These are phyloP conservation scores for Enteromius paludinosus DNA, from an alignment of 2,797 vertebrate species.

Conservation along the genomic window DNA sequence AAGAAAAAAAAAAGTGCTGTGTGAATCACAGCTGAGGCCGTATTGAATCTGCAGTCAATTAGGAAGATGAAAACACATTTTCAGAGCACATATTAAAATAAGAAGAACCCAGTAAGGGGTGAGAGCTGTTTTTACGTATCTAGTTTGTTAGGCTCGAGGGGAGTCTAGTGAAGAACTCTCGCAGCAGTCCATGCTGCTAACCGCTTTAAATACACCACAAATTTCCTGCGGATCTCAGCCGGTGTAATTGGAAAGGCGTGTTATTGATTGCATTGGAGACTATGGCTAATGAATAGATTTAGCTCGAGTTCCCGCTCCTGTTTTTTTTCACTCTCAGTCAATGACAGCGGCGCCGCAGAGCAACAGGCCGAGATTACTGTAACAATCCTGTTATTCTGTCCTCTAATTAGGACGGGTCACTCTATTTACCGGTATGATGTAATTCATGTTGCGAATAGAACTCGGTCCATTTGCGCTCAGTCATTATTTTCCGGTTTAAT, in stretches of 20 bases:
- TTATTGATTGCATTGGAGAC: slow-evolving; percentile 64
- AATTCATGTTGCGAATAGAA: slow-evolving; percentile 31
- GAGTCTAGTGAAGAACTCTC: slow-evolving; percentile 40
- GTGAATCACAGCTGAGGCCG: slow-evolving; percentile 35
- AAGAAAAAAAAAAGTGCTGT: slow-evolving; percentile 23
- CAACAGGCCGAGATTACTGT: slow-evolving; percentile 41
- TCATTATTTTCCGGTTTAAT: slow-evolving; percentile 50
- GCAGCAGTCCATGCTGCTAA: slow-evolving; percentile 52
- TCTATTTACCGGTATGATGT: slow-evolving; percentile 46
- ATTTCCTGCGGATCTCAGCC: slow-evolving; percentile 54
- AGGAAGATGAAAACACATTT: slow-evolving; percentile 45
- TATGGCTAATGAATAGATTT: slow-evolving; percentile 62
- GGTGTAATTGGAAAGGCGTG: slow-evolving; percentile 60
- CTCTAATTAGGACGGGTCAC: slow-evolving; percentile 34
- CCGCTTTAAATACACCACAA: slow-evolving; percentile 55
- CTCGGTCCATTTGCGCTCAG: slow-evolving; percentile 40
- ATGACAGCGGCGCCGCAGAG: slow-evolving; percentile 37
- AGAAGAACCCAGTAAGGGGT: slow-evolving; percentile 20
- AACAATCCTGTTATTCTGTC: slow-evolving; percentile 29
- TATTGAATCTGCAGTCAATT: slow-evolving; percentile 45
- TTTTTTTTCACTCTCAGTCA: slow-evolving; percentile 33
- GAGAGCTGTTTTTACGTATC: slow-evolving; percentile 11
- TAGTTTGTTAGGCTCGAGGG: slow-evolving; percentile 40
- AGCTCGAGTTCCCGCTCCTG: slow-evolving; percentile 38
- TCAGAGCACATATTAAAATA: slow-evolving; percentile 22